These are phyloP conservation scores for Rhopalosiphum nymphaeae DNA, from an alignment of 2,888 invertebrate genomes.

Conservation along the genomic window DNA sequence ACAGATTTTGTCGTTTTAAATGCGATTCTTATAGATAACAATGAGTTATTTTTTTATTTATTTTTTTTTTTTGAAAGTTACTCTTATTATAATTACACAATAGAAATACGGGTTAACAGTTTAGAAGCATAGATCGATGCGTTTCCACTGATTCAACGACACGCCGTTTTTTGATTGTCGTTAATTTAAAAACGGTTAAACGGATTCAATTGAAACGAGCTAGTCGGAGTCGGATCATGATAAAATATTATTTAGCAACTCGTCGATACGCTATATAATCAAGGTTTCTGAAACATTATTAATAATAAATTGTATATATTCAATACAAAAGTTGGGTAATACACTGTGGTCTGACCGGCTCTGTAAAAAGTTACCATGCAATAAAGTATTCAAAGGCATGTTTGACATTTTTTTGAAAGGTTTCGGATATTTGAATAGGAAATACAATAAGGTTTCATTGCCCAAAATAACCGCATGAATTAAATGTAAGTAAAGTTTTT, in stretches of 20 bases:
- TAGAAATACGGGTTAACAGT: not conserved
- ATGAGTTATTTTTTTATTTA: not conserved
- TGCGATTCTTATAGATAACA: not conserved
- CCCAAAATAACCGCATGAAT: slow-evolving; percentile 23
- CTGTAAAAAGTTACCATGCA: not conserved
- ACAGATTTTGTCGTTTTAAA: not conserved
- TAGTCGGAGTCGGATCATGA: not conserved
- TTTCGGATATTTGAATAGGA: slow-evolving; percentile 20
- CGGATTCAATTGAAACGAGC: slow-evolving; percentile 38
- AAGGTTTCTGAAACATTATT: not conserved
- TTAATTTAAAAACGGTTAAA: slow-evolving; percentile 38
- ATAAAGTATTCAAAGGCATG: slow-evolving; percentile 25
- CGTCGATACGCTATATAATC: slow-evolving; percentile 20
- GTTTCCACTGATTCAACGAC: not conserved
- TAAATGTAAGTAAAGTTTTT: slow-evolving; percentile 38
- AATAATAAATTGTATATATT: slow-evolving; percentile 7
- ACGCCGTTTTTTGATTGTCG: slow-evolving; percentile 5
- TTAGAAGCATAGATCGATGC: not conserved
- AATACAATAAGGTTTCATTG: slow-evolving; percentile 10
- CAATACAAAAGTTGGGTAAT: not conserved
- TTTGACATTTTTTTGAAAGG: slow-evolving; percentile 31
- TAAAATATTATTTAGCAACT: slow-evolving; percentile 29
- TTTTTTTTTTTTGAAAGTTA: not conserved
- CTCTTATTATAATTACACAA: not conserved
- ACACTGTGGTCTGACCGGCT: not conserved